Conservation (phyloP, 2,113 vertebrate genomes). For the Mystacornis crossleyi region DNA sequence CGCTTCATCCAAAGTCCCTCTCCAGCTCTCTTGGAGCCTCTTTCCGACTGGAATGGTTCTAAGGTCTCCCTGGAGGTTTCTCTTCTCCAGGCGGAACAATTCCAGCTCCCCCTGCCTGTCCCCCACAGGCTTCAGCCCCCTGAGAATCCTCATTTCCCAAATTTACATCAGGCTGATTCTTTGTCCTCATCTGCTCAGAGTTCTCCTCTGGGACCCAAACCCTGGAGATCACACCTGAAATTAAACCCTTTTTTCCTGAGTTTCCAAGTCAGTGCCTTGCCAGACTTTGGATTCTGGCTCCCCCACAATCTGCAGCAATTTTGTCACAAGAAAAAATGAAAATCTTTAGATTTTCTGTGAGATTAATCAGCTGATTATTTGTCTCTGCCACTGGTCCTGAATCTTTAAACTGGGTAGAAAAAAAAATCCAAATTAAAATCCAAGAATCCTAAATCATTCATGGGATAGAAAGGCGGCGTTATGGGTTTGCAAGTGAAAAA, state of each 20-base stretch:
- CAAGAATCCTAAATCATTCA: not conserved
- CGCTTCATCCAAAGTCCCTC: too few relatives aligned
- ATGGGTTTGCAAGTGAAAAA: not conserved
- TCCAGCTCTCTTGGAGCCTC: not conserved
- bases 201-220: not conserved
- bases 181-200: not conserved
- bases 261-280: not conserved
- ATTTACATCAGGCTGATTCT: not conserved
- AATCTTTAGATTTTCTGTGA: not conserved
- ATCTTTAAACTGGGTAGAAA: not conserved
- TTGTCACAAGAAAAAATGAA: not conserved
- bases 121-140: fast-evolving
- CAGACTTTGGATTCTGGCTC: not conserved
- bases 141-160: not conserved
- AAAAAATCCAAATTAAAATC: not conserved
- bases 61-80: fast-evolving
- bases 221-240: not conserved
- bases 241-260: fast-evolving
- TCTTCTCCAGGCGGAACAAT: not conserved
- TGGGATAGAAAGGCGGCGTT: not conserved
- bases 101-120: not conserved
- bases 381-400: not conserved
- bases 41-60: fast-evolving
- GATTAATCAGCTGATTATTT: not conserved
- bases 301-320: not conserved